phyloP scores from a whole-genome alignment of 1,140 invertebrate genomes.

The Teleogryllus occipitalis region DNA sequence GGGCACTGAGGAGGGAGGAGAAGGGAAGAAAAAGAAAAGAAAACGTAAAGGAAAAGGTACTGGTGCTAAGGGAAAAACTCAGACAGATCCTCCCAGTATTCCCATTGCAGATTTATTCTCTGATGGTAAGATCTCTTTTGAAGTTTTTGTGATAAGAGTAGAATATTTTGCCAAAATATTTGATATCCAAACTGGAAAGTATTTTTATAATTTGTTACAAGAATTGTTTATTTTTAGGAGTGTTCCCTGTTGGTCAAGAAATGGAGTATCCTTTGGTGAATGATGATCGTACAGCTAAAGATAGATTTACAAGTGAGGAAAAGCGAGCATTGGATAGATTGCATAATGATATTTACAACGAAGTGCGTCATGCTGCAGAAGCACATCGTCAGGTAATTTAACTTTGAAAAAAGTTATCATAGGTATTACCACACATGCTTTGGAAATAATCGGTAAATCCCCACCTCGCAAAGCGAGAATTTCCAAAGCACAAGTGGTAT shows the following conservation, averaged over 20 bases:
- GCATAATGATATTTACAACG: slow-evolving; percentile 87
- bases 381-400: slow-evolving; percentile 77
- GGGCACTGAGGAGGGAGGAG: slow-evolving; percentile 32
- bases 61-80: slow-evolving; percentile 44
- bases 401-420: background rate
- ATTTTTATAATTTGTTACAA: no score
- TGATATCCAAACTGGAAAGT: no score
- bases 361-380: slow-evolving; percentile 91
- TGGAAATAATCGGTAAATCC: no score
- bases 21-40: slow-evolving; percentile 52
- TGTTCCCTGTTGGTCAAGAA: slow-evolving; percentile 72
- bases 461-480: no score
- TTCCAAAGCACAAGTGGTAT: no score
- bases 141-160: background rate
- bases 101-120: slow-evolving; percentile 79
- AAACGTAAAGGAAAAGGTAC: slow-evolving; percentile 31
- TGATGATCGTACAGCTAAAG: slow-evolving; percentile 76
- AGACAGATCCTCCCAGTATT: slow-evolving; percentile 79
- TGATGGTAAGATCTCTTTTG: slow-evolving; percentile 51
- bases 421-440: no score
- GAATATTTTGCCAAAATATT: background rate
- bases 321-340: slow-evolving; percentile 72
- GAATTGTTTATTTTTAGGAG: slow-evolving; percentile 35
- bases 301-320: slow-evolving; percentile 85
- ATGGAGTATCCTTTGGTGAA: slow-evolving; percentile 61